These are phyloP conservation scores for Oedothorax gibbosus DNA, from an alignment of 1,140 invertebrate species.

Conservation along the genomic window DNA sequence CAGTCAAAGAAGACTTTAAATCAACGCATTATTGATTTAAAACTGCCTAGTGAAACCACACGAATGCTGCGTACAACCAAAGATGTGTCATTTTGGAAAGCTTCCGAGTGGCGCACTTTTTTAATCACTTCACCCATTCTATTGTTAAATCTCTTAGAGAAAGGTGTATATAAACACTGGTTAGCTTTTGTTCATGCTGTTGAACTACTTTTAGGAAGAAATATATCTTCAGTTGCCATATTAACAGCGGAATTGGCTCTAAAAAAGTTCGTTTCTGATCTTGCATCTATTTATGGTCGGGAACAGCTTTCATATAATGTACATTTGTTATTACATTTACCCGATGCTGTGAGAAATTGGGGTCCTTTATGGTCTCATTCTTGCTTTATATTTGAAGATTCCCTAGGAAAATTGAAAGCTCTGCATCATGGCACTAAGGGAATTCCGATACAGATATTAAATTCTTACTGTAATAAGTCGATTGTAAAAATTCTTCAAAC, in stretches of 20 bases:
- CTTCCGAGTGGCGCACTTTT: not conserved
- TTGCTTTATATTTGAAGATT: not conserved
- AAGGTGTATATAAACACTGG: not conserved
- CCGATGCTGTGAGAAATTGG: not conserved
- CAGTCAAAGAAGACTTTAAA: no score
- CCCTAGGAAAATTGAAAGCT: conserved; percentile 1
- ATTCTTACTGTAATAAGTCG: not conserved
- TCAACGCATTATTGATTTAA: no score
- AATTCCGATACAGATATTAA: not conserved
- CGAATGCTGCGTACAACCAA: no score
- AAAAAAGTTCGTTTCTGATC: not conserved
- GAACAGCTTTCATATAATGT: not conserved
- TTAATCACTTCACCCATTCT: not conserved
- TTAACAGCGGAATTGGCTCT: conserved; percentile 1
- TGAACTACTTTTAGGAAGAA: not conserved
- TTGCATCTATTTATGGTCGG: not conserved
- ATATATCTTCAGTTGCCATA: not conserved
- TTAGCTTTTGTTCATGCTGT: not conserved
- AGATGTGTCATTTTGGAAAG: not conserved
- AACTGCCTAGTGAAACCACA: no score
- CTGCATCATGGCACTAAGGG: not conserved
- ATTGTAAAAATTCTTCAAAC: not conserved
- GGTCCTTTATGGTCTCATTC: not conserved
- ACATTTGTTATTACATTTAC: not conserved
- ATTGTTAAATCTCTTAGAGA: not conserved